These are phyloP conservation scores for Parasteatoda tepidariorum DNA, from an alignment of 1,140 invertebrate species.

Conservation along the genomic window DNA sequence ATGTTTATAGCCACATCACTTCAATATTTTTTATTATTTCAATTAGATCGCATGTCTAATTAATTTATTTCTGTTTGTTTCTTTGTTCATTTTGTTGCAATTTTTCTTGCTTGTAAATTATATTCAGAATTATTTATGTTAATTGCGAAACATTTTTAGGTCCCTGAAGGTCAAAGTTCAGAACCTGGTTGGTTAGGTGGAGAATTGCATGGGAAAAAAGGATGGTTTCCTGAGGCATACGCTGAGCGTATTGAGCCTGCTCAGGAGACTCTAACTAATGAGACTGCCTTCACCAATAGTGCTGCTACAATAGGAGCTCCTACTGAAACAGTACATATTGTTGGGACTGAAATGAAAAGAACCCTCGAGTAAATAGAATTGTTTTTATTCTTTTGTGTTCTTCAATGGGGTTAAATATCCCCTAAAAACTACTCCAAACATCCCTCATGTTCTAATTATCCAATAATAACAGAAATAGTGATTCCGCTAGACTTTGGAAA, in stretches of 20 bases:
- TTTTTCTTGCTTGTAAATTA: not conserved
- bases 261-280: conserved; percentile 68
- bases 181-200: conserved; percentile 98
- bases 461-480: too few species aligned
- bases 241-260: conserved; percentile 76
- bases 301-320: conserved; percentile 49
- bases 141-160: too few species aligned
- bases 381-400: not conserved
- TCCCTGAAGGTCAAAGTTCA: conserved; percentile 84
- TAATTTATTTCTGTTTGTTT: too few species aligned
- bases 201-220: conserved; percentile 85
- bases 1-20: too few species aligned
- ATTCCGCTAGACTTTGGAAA: too few species aligned
- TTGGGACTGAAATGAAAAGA: conserved; percentile 65
- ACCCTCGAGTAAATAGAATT: conserved; percentile 68
- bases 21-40: too few species aligned
- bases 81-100: not conserved
- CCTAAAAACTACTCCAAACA: not conserved
- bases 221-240: conserved; percentile 99
- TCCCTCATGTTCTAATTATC: not conserved
- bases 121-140: not conserved
- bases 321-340: conserved; percentile 63
- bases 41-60: too few species aligned
- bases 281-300: conserved; percentile 44
- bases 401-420: not conserved